These are phyloP conservation scores for Oscheius myriophilus DNA, from an alignment of 2,888 invertebrate genomes.

Conservation along the genomic window DNA sequence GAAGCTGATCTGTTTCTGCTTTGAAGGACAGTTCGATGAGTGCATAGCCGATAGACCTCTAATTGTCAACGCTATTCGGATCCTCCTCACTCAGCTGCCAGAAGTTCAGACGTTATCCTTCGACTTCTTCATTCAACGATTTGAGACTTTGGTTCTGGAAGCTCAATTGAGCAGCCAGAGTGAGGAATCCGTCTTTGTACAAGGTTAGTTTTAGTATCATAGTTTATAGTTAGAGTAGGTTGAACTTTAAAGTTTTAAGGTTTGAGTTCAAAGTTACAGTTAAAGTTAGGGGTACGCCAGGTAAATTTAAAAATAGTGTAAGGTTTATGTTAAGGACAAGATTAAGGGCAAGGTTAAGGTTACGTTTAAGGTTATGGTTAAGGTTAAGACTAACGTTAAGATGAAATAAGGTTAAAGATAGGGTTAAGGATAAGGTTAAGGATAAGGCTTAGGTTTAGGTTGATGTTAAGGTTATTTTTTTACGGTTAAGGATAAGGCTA, in stretches of 20 bases:
- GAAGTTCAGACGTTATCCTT: slow-evolving; percentile 90
- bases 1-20: slow-evolving; percentile 77
- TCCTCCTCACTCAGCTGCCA: slow-evolving; percentile 89
- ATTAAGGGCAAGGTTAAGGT: too few relatives aligned
- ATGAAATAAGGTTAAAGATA: too few relatives aligned
- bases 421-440: too few relatives aligned
- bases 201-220: slow-evolving; percentile 48
- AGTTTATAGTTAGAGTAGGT: too few relatives aligned
- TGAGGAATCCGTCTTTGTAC: slow-evolving; percentile 58
- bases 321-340: too few relatives aligned
- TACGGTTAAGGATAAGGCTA: too few relatives aligned
- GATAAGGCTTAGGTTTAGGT: too few relatives aligned
- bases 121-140: slow-evolving; percentile 94
- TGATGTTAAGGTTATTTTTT: too few relatives aligned
- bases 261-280: neutral
- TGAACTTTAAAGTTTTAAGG: neutral
- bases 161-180: slow-evolving; percentile 80
- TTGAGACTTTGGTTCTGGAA: slow-evolving; percentile 93
- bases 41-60: slow-evolving; percentile 95
- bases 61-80: slow-evolving; percentile 92
- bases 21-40: slow-evolving; percentile 97
- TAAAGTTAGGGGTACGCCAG: neutral
- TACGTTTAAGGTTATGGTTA: too few relatives aligned
- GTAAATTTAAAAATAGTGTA: too few relatives aligned
- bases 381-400: too few relatives aligned